Evolutionary conservation across 1,140 invertebrate species (phyloP).

Genomic region (Solen grandis): DNA sequence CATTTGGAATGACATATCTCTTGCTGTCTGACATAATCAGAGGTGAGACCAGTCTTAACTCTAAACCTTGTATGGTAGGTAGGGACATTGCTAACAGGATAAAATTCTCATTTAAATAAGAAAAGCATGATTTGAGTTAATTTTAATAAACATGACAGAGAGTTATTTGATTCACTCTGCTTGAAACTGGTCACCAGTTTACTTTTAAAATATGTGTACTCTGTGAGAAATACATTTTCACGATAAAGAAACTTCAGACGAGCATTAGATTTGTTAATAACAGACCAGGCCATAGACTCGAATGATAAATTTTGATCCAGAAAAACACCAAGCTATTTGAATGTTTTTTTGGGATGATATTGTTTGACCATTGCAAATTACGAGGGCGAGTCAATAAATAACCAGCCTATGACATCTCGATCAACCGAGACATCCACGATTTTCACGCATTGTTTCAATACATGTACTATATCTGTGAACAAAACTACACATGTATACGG

Average conservation of each 20-base stretch:
- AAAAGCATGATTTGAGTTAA: background rate
- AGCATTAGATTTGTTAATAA: slow-evolving; percentile 22
- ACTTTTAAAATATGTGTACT: slow-evolving; percentile 21
- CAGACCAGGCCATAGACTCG: background rate
- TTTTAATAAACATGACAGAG: slow-evolving; percentile 18
- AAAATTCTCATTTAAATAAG: slow-evolving; percentile 28
- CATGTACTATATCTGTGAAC: too few species aligned
- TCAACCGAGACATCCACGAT: too few species aligned
- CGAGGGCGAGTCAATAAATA: too few species aligned
- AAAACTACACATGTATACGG: too few species aligned
- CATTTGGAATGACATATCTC: slow-evolving; percentile 11
- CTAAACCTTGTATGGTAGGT: slow-evolving; percentile 9
- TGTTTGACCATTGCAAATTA: slow-evolving; percentile 28
- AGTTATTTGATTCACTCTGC: slow-evolving; percentile 10
- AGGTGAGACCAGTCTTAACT: background rate
- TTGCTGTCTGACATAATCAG: background rate
- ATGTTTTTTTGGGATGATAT: slow-evolving; percentile 18
- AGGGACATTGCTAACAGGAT: background rate
- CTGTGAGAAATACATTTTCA: slow-evolving; percentile 22
- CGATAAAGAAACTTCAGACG: slow-evolving; percentile 25
- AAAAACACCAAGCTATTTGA: slow-evolving; percentile 24
- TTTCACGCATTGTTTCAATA: too few species aligned
- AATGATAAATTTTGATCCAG: slow-evolving; percentile 1
- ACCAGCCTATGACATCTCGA: too few species aligned
- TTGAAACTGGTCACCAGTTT: slow-evolving; percentile 7